Evolutionary conservation across 2,797 vertebrate species (phyloP).

Genomic region (Scolopax rusticola): DNA sequence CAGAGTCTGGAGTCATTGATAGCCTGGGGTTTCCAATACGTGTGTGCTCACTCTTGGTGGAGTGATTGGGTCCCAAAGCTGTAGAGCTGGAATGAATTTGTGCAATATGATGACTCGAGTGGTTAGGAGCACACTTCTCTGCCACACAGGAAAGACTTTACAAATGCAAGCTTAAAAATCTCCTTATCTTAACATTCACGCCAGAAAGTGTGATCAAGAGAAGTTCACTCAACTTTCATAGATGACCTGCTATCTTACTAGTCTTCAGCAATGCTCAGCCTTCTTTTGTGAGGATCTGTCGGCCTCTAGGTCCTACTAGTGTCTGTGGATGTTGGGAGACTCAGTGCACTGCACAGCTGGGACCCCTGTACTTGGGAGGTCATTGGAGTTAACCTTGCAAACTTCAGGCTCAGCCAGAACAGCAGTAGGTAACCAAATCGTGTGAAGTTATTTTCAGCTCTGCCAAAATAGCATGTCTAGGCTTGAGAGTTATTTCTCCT

Average conservation of each 20-base stretch:
- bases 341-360: fast-evolving
- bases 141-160: background rate
- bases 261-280: background rate
- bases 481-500: background rate
- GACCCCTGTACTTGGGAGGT: background rate
- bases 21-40: background rate
- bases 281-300: background rate
- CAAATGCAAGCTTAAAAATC: background rate
- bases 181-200: background rate
- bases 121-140: background rate
- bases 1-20: background rate
- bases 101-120: background rate
- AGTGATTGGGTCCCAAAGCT: background rate
- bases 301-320: background rate
- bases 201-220: background rate
- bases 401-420: background rate
- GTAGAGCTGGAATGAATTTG: background rate
- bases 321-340: background rate
- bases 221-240: background rate
- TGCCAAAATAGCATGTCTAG: background rate
- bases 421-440: background rate
- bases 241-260: background rate
- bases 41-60: background rate
- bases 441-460: background rate
- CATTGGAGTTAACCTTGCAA: background rate